A percentile compares a stretch with the other conserved stretches of the same genome.
phyloP scores from a whole-genome alignment of 2,888 invertebrate species.

The Drosophila fulvimacula region DNA sequence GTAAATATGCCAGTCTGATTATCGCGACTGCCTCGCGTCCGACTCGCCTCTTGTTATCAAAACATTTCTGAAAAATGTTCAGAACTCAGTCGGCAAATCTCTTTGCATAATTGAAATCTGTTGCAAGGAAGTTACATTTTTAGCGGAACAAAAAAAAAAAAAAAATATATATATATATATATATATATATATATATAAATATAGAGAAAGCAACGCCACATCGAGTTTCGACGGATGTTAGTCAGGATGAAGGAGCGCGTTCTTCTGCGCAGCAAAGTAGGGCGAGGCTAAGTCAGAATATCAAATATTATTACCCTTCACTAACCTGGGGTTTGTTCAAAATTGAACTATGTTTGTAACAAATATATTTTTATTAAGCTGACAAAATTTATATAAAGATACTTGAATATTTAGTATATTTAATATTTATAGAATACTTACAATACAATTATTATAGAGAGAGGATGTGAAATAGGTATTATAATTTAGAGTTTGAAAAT shows the following conservation, averaged over 20 bases:
- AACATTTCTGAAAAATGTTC: conserved; percentile 40
- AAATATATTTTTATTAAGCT: not conserved
- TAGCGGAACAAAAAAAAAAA: conserved; percentile 16
- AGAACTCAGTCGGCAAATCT: conserved; percentile 43
- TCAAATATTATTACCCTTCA: conserved; percentile 9
- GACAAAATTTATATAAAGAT: too few species aligned
- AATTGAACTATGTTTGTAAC: not conserved
- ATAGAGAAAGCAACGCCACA: conserved; percentile 48
- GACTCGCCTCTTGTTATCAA: conserved; percentile 25
- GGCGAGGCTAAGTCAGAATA: conserved; percentile 3
- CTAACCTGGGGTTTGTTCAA: not conserved
- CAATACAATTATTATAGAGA: too few species aligned
- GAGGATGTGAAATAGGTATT: too few species aligned
- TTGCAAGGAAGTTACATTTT: conserved; percentile 58
- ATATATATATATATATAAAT: too few species aligned
- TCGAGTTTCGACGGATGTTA: conserved; percentile 52
- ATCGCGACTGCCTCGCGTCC: conserved; percentile 16
- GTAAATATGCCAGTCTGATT: conserved; percentile 51
- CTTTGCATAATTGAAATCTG: conserved; percentile 73
- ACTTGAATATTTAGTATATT: too few species aligned
- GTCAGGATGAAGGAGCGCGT: conserved; percentile 1
- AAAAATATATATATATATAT: too few species aligned
- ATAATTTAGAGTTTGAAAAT: too few species aligned
- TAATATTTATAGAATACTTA: too few species aligned
- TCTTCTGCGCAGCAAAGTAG: not conserved